Base-by-base conservation (phyloP, 2,888 invertebrate species). In the Argyresthia goedartella region DNA sequence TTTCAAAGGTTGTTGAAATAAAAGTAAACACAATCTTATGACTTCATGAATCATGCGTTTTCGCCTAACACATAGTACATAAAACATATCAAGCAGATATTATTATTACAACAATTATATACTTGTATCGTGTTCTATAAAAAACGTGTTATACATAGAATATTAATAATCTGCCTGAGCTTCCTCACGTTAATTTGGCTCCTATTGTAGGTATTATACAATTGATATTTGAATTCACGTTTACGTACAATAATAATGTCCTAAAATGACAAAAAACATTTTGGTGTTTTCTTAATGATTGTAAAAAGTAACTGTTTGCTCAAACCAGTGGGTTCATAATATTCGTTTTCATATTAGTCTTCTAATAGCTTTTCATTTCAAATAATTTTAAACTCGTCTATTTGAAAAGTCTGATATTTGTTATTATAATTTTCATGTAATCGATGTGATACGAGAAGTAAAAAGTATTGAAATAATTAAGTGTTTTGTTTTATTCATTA, bases 11-110 rank as follows among this genome's bases (percentile, higher is more conserved):
- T 65, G 61, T 63, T 69, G 61, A 65, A 44, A 14, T 44, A 11
- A 14, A 44, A 35, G 34, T 61, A 59, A 62, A 72, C 67, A 71
- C 69, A 48, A 71, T 78, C 74, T 75, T 77, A 78, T 76, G 80
- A 76, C 61, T 35, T 36, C 15, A 62, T 67, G 62, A 67, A 61
- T 62, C 51, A 67, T 25, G 66, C 67, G 64, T 65, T 65, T 67
- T 71, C 72, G 71, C 73, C 71, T 73, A 76, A 73, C 74, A 64
- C 75, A 78, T 81, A 82, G 79, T 81, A 84, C 80, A 84, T 78
- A 67, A 79, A 77, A 85, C 85, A 85, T 85, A 85, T 84, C 85
- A 85, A 73, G 15, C 64, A 60, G 64, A 73, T 67, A 65, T 73
- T 73, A 67, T 61, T 13, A n/a, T 45, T 16, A 16, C 25, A 43